Conservation (phyloP, 2,113 vertebrate species). For the Nothocercus nigrocapillus region DNA sequence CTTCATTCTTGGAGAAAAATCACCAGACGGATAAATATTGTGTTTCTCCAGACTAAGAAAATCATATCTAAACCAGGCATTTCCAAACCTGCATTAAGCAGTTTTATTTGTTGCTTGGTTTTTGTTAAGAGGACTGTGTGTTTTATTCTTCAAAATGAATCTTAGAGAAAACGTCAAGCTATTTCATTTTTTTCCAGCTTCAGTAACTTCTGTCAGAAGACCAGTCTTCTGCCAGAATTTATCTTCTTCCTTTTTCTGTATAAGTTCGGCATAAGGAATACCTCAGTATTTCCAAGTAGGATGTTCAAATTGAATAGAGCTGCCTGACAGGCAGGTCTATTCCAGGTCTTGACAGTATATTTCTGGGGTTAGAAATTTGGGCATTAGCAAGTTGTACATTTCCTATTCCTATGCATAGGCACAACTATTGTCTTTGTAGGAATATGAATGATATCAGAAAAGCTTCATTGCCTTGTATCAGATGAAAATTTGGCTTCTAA, state of each 20-base stretch:
- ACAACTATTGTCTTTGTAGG: not conserved
- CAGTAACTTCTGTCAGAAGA: not conserved
- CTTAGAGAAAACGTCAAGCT: not conserved
- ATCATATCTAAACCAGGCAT: not conserved
- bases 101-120: not conserved
- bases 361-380: not conserved
- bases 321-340: too few relatives aligned
- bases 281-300: not conserved
- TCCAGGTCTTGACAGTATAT: not conserved
- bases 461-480: not conserved
- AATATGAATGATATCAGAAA: not conserved
- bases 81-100: not conserved
- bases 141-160: not conserved
- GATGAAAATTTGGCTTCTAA: not conserved
- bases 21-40: not conserved
- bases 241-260: not conserved
- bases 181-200: not conserved
- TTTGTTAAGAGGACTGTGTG: not conserved
- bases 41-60: not conserved
- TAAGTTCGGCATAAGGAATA: not conserved
- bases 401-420: not conserved
- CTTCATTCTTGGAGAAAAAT: not conserved
- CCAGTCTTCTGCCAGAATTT: not conserved
- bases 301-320: not conserved
- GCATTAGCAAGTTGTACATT: not conserved